Conservation (phyloP, 1,140 invertebrate species). For the Drosophila chauvacae region DNA sequence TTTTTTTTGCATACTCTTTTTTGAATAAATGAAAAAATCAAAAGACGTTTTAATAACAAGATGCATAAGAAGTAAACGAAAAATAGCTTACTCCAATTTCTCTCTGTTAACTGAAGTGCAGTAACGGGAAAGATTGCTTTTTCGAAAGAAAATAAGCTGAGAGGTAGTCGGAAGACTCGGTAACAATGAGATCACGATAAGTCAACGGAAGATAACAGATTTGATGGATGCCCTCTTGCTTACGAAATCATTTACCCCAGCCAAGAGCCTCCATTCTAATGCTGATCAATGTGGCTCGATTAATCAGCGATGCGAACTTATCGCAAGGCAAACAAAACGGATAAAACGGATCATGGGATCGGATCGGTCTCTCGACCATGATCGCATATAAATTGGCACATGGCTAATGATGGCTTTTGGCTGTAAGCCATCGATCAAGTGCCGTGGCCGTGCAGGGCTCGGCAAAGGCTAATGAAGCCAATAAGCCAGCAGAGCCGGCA, state of each 20-base stretch:
- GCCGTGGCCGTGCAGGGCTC: conserved; percentile 18
- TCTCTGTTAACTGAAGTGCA: conserved; percentile 26
- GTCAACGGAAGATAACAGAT: conserved; percentile 19
- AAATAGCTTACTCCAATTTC: not conserved
- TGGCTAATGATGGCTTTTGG: conserved; percentile 45
- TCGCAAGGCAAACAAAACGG: conserved; percentile 29
- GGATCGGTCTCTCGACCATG: conserved; percentile 7
- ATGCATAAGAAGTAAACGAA: not conserved
- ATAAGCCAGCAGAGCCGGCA: conserved; percentile 5
- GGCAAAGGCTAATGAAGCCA: conserved; percentile 32
- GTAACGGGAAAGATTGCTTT: conserved; percentile 16
- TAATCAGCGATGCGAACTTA: conserved; percentile 35
- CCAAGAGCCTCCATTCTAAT: conserved; percentile 3
- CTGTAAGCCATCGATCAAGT: conserved; percentile 38
- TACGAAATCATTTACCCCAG: conserved; percentile 19
- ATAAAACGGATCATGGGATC: conserved; percentile 3
- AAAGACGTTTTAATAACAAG: not conserved
- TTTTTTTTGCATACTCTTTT: too few species aligned
- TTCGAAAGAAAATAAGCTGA: not conserved
- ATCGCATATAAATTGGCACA: conserved; percentile 29
- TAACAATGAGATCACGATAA: conserved; percentile 28
- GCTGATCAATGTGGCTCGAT: conserved; percentile 33
- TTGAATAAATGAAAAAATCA: too few species aligned
- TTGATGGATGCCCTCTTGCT: conserved; percentile 28
- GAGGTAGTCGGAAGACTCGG: not conserved